Conservation (phyloP, 92 coral and sea anemone genomes). For the Parazoanthus swiftii region DNA sequence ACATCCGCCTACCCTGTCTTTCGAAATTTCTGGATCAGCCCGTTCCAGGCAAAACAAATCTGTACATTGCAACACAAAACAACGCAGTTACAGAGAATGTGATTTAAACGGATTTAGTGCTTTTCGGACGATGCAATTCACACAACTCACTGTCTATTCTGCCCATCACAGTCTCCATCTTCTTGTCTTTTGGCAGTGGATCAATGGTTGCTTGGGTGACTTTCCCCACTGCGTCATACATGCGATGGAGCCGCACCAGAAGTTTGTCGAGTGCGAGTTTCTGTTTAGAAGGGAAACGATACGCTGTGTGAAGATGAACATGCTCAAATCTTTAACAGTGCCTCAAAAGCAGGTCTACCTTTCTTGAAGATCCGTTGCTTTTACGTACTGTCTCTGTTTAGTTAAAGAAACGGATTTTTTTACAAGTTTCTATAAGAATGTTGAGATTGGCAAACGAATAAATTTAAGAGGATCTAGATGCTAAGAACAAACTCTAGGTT, state of each 20-base stretch:
- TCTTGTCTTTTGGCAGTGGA: constrained; percentile 77
- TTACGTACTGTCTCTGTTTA: background rate
- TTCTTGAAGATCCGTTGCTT: background rate
- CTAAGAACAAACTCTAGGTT: no score
- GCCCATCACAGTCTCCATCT: constrained; percentile 87
- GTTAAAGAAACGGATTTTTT: background rate
- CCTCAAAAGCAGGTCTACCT: background rate
- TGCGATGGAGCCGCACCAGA: constrained; percentile 83
- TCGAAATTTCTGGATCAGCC: no score
- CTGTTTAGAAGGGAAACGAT: constrained; percentile 40
- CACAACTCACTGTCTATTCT: constrained; percentile 64
- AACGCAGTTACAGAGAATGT: no score
- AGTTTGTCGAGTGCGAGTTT: constrained; percentile 95
- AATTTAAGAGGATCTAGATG: no score
- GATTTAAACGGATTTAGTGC: background rate
- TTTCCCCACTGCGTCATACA: constrained; percentile 92
- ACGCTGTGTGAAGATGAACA: background rate
- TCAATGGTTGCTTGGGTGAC: constrained; percentile 94
- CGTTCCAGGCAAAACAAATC: no score
- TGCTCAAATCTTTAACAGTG: background rate
- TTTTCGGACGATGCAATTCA: background rate
- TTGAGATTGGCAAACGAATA: background rate
- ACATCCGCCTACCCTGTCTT: no score
- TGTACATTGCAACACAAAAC: no score
- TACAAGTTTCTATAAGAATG: background rate